A percentile compares a stretch with the other conserved stretches of the same genome.
Evolutionary conservation across 2,113 vertebrate genomes (phyloP).

Genomic region (Sigmodon hispidus): DNA sequence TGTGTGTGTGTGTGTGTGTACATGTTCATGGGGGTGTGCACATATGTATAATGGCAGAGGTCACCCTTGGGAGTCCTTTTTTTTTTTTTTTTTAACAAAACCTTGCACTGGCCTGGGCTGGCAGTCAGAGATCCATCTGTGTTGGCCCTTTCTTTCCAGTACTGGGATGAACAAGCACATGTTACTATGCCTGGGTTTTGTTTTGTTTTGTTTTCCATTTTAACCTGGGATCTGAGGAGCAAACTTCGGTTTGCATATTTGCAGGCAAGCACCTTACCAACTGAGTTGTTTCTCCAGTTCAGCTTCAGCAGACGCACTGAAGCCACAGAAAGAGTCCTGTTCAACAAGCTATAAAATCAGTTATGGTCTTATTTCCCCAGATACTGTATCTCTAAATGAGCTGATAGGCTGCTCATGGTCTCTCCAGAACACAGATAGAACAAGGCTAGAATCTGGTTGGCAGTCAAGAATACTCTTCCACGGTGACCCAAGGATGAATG

Average conservation of each 20-base stretch:
- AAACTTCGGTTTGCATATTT: too few relatives aligned
- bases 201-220: neutral
- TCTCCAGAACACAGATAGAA: constrained; percentile 12
- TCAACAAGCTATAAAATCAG: neutral
- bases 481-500: neutral
- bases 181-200: too few relatives aligned
- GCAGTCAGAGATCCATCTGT: neutral
- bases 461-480: neutral
- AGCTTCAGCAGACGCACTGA: neutral
- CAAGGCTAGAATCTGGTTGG: neutral
- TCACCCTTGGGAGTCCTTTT: neutral
- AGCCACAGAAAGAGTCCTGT: neutral
- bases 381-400: neutral
- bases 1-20: neutral
- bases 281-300: neutral
- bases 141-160: neutral
- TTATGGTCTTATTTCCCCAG: constrained; percentile 1
- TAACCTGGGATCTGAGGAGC: neutral
- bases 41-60: neutral
- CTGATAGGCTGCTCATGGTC: neutral
- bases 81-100: neutral
- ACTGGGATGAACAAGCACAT: neutral
- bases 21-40: too few relatives aligned
- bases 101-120: neutral
- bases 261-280: neutral